Conservation (phyloP, 2,113 vertebrate species). For the Rana temporaria region DNA sequence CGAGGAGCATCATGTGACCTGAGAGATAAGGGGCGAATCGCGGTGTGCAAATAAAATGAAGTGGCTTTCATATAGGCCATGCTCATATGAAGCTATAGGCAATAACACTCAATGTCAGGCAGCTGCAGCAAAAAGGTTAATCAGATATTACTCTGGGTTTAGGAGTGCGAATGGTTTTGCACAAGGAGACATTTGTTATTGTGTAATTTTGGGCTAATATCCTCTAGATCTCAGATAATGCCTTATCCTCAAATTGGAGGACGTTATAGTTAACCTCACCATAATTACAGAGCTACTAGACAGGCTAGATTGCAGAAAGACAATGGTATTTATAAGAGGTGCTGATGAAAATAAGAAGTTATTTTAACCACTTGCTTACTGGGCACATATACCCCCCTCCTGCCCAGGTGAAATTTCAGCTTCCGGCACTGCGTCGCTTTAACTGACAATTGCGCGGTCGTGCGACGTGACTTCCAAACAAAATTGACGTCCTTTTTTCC, state of each 20-base stretch:
- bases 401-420: no score
- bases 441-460: no score
- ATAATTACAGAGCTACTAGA: no score
- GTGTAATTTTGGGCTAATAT: not conserved
- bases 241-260: not conserved
- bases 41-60: not conserved
- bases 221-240: not conserved
- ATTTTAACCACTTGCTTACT: no score
- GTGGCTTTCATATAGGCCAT: not conserved
- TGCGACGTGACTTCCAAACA: no score
- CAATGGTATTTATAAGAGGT: no score
- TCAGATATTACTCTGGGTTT: not conserved
- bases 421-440: no score
- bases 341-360: no score
- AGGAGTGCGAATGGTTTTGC: not conserved
- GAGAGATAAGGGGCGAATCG: not conserved
- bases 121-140: constrained; percentile 10
- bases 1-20: not conserved
- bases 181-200: not conserved
- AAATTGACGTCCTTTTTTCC: no score
- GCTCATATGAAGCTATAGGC: constrained; percentile 4
- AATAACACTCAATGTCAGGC: constrained; percentile 35
- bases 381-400: no score
- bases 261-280: not conserved
- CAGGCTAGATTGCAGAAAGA: no score